Conservation (phyloP, 2,888 invertebrate genomes). For the Idaea straminata region DNA sequence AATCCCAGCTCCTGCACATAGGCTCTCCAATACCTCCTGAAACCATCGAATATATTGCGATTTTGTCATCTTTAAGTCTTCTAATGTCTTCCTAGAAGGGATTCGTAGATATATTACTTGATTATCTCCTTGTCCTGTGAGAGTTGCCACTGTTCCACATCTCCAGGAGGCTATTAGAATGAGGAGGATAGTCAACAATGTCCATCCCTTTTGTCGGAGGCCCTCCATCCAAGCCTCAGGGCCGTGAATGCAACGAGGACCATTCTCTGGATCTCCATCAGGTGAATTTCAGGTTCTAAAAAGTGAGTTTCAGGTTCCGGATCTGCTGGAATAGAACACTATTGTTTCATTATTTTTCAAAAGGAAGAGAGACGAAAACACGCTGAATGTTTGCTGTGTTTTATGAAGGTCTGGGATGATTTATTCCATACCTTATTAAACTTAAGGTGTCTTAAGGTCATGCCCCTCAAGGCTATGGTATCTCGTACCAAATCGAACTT, state of each 20-base stretch:
- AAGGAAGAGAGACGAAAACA: no score
- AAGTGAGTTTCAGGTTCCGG: no score
- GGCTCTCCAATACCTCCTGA: not conserved
- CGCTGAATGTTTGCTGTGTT: no score
- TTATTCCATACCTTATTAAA: no score
- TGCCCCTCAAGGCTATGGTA: no score
- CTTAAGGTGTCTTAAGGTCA: no score
- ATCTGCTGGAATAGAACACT: no score
- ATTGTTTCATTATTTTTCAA: no score
- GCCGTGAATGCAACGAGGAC: not conserved
- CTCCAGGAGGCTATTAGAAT: conserved; percentile 12
- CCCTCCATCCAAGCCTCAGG: conserved; percentile 17
- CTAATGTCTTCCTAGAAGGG: not conserved
- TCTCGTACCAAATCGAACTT: no score
- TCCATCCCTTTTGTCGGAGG: conserved; percentile 17
- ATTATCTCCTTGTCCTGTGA: conserved; percentile 17
- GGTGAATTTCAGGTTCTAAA: no score
- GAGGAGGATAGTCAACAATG: conserved; percentile 13
- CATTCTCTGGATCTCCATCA: conserved; percentile 1
- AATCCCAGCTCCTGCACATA: conserved; percentile 10
- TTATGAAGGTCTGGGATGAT: no score
- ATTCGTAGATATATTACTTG: conserved; percentile 16
- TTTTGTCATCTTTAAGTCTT: not conserved
- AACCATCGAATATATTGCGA: conserved; percentile 3
- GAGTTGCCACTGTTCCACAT: conserved; percentile 12